Base-by-base conservation (phyloP, 2,797 vertebrate species). In the Zenarchopterus dispar region DNA sequence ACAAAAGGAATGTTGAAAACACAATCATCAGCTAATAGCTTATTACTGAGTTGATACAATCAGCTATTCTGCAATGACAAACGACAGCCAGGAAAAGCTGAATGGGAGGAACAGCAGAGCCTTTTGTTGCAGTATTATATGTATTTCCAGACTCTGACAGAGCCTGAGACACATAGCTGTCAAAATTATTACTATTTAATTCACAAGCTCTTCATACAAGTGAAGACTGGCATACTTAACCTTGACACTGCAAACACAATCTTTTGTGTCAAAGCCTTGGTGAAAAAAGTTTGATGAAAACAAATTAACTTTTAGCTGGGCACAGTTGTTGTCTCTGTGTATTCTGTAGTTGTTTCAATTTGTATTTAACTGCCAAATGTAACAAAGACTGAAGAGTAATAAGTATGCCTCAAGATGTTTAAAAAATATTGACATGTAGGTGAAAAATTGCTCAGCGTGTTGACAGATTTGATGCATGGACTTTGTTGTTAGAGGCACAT, bases 11-110 rank as follows among this genome's bases (percentile, higher is more conserved):
- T 10, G 17, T 57, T 76, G 79, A 80, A 79, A 88, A 84, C 74
- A 80, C 65, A 85, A 59, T 89, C 75, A 73, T 84, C 72, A n/a
- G 72, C 82, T 85, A 89, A 89, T 85, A 81, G 80, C 73, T 72
- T 85, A 87, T 89, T 88, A 88, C 76, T n/a, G 68, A 80, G 77
- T 61, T 80, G 88, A 90, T 90, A 85, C 58, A 67, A 92, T 92
- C 84, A 84, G 79, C 66, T 49, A 55, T 85, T 80, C 58, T 73
- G 65, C 77, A 83, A 85, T 85, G 70, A 77, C 81, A 87, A 64
- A 77, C 1, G 63, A 82, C 59, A 42, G 66, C 58, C 44, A 21
- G 51, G 63, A 83, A 70, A 66, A 21, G 24, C 48, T 28, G 28
- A 52, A 51, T 5, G 36, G 22, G 41, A 17, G 24, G 24, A 66